Conservation (phyloP, 2,113 vertebrate species). For the Myocastor coypus region DNA sequence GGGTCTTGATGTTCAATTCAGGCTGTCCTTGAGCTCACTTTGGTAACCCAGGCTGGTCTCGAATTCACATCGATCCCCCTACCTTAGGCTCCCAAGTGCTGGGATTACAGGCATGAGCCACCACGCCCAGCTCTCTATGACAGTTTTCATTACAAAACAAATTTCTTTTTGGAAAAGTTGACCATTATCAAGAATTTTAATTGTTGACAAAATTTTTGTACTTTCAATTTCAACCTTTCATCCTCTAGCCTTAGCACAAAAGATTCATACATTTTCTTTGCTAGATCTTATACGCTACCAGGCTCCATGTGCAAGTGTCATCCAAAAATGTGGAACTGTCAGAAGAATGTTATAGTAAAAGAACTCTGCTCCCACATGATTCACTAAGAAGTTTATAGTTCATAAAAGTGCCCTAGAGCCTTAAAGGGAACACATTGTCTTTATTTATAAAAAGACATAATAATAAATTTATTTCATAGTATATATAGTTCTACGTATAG, state of each 20-base stretch:
- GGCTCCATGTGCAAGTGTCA: not conserved
- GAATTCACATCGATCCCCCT: too few species aligned
- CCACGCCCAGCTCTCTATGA: not conserved
- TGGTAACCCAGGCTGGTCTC: too few species aligned
- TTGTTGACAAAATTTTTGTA: not conserved
- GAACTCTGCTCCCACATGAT: not conserved
- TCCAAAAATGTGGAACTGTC: not conserved
- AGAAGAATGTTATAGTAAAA: not conserved
- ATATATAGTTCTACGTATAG: not conserved
- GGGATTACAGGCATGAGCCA: too few species aligned
- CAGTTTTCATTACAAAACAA: not conserved
- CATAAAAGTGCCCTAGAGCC: not conserved
- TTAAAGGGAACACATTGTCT: not conserved
- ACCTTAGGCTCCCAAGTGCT: too few species aligned
- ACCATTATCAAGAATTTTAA: not conserved
- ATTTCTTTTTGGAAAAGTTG: not conserved
- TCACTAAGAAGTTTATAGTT: not conserved
- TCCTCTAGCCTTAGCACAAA: not conserved
- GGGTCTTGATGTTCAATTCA: too few species aligned
- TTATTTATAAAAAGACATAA: constrained; percentile 46
- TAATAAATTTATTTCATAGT: not conserved
- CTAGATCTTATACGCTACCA: not conserved
- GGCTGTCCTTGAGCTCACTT: too few species aligned
- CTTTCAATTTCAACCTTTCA: not conserved
- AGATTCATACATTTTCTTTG: not conserved